A percentile compares a stretch with the other conserved stretches of the same genome.
These are phyloP conservation scores for Drosophila melanosoma DNA, from an alignment of 2,888 invertebrate species.

Conservation along the genomic window DNA sequence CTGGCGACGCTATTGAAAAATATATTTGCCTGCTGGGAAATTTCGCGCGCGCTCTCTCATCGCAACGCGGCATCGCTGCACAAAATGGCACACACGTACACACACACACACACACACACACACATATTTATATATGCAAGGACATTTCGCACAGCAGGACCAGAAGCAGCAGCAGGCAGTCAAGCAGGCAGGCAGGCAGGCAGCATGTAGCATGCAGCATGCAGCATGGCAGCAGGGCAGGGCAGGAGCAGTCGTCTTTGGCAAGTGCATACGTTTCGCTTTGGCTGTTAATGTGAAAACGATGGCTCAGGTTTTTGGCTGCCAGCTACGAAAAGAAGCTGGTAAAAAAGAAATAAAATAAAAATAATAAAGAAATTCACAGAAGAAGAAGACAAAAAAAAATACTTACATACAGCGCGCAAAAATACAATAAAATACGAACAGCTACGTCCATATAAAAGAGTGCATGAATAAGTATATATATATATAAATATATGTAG, in stretches of 20 bases:
- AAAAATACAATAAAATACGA: constrained; percentile 59
- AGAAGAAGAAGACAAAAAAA: constrained; percentile 42
- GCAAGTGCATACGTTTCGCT: constrained; percentile 80
- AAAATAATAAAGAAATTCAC: constrained; percentile 46
- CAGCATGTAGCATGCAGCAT: background rate
- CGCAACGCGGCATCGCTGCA: constrained; percentile 29
- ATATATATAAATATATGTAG: constrained; percentile 16
- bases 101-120: background rate
- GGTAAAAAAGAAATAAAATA: constrained; percentile 38
- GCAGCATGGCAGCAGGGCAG: background rate
- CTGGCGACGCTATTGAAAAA: constrained; percentile 79
- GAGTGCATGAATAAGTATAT: constrained; percentile 34
- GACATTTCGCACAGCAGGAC: constrained; percentile 38
- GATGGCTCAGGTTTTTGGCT: constrained; percentile 78
- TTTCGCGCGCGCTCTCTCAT: constrained; percentile 60
- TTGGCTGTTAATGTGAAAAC: constrained; percentile 81
- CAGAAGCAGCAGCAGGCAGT: background rate
- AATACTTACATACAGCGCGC: constrained; percentile 56
- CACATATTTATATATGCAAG: constrained; percentile 28
- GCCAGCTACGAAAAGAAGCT: constrained; percentile 49
- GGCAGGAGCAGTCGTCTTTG: constrained; percentile 54
- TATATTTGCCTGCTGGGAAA: constrained; percentile 81
- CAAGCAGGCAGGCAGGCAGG: background rate
- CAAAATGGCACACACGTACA: constrained; percentile 10
- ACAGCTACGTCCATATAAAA: constrained; percentile 34